A percentile compares a stretch with the other conserved stretches of the same genome.
Conservation (phyloP, 2,113 vertebrate species). For the Phyllopteryx taeniolatus region DNA sequence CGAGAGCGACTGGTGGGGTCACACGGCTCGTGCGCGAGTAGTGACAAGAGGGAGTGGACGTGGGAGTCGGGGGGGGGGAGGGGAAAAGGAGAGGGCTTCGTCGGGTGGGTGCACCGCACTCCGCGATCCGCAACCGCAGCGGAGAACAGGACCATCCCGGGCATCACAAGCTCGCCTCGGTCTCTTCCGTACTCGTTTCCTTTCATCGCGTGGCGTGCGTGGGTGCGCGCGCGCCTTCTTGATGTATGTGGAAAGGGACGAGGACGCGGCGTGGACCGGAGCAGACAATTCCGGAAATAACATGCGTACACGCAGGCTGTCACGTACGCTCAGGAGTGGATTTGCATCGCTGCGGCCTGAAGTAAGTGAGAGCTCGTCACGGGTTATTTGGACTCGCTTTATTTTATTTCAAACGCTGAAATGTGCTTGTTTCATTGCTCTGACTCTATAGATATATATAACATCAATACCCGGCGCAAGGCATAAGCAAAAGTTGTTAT, state of each 20-base stretch:
- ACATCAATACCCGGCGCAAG: no score
- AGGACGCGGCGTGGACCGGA: constrained; percentile 34
- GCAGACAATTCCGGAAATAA: constrained; percentile 69
- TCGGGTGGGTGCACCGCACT: background rate
- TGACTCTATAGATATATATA: background rate
- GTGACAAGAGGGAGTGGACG: constrained; percentile 42
- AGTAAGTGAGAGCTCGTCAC: constrained; percentile 44
- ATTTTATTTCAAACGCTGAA: background rate
- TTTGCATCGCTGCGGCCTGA: constrained; percentile 49
- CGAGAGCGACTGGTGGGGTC: constrained; percentile 4
- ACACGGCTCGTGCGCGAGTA: constrained; percentile 46
- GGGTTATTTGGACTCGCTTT: background rate
- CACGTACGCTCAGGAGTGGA: constrained; percentile 65
- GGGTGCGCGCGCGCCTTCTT: background rate
- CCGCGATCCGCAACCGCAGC: constrained; percentile 3
- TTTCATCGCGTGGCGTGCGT: background rate
- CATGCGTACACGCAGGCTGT: constrained; percentile 63
- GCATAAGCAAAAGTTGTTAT: background rate
- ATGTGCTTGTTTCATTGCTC: background rate
- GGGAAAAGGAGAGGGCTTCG: background rate
- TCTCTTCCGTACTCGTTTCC: background rate
- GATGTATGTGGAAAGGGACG: background rate
- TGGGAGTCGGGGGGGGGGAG: constrained; percentile 14
- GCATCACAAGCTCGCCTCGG: constrained; percentile 2
- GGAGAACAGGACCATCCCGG: background rate